Base-by-base conservation (phyloP, 1,140 invertebrate species). In the Ceratitis capitata region DNA sequence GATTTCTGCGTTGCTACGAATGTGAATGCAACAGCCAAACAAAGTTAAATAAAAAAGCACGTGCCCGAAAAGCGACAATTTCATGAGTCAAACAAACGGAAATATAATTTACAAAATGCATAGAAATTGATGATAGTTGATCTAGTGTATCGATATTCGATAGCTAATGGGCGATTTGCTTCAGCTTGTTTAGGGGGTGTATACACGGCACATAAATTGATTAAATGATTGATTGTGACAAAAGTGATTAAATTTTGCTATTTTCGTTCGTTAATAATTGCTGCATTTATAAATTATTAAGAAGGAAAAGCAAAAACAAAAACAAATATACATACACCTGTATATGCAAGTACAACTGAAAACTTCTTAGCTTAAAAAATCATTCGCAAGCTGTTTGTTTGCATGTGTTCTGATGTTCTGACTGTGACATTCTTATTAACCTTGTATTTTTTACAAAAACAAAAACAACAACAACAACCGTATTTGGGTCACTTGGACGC, bases 401-500 rank as follows among this genome's bases (percentile, higher is more conserved):
- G 12, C 51, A n/a, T 56, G 51, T 56, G 19, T 56, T n/a, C 51
- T 56, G 7, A 35, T 29, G n/a, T 39, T 32, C 61, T 29, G 16
- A 35, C 61, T 35, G 32, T 39, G 61, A 16, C 32, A 35, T 39
- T 69, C 61, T 69, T 29, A 39, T 69, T 35, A 29, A 69, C 35
- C 61, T 69, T 39, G 32, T 69, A 69, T 39, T 39, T 32, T 69
- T 69, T n/a, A 69, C 61, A n/a, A n/a, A n/a, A n/a, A n/a, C n/a
- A n/a, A n/a, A n/a, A n/a, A n/a, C n/a, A n/a, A n/a, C n/a, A n/a
- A n/a, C n/a, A 10, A 9, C 32, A 69, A 69, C 32, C 61, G 29
- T 16, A 69, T 69, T 29, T 69, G n/a, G 61, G 61, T 35, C 61
- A 69, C 32, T 69, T 69, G 61, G 61, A 69, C 61, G 61, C 61